A percentile compares a stretch with the other conserved stretches of the same genome.
Conservation (phyloP, 2,797 vertebrate genomes). For the Taeniopygia guttata region DNA sequence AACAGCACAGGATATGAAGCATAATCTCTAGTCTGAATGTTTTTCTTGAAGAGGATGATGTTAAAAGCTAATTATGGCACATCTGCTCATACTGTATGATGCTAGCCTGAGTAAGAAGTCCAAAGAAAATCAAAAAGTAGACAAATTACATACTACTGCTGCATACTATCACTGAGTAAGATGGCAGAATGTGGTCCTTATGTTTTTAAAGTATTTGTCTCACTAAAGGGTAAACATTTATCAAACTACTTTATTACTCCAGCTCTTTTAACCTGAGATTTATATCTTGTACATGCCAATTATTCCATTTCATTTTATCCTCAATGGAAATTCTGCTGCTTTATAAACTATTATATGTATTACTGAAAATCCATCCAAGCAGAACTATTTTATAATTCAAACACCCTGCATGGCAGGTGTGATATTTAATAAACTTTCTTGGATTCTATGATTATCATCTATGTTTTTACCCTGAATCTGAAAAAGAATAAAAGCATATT, state of each 20-base stretch:
- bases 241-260: not conserved
- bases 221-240: not conserved
- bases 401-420: not conserved
- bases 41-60: not conserved
- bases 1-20: not conserved
- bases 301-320: not conserved
- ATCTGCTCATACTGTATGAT: not conserved
- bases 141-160: not conserved
- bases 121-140: not conserved
- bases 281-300: not conserved
- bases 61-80: not conserved
- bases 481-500: not conserved
- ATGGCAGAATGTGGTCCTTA: not conserved
- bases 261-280: not conserved
- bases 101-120: not conserved
- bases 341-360: not conserved
- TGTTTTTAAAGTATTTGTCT: not conserved
- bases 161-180: not conserved
- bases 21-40: not conserved
- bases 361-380: not conserved
- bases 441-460: not conserved
- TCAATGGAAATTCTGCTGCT: not conserved
- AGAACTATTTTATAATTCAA: not conserved
- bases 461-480: not conserved
- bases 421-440: not conserved